A percentile compares a stretch with the other conserved stretches of the same genome.
Conservation (phyloP, 2,797 vertebrate species). For the Delichon dasypus region DNA sequence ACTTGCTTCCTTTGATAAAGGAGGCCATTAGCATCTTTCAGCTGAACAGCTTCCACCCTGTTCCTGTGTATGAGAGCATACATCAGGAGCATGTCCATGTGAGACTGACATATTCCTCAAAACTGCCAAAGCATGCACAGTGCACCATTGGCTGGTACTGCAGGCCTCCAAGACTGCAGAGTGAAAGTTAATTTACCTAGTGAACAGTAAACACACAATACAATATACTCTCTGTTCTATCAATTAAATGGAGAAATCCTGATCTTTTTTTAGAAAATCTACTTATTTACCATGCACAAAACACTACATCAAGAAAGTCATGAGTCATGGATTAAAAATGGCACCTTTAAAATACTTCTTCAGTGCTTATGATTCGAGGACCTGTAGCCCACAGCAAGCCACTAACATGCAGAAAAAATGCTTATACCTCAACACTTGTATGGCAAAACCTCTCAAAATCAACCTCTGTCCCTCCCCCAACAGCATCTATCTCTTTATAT, state of each 20-base stretch:
- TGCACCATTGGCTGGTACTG: not conserved
- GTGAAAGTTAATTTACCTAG: not conserved
- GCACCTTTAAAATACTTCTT: not conserved
- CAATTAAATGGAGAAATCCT: not conserved
- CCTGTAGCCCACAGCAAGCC: not conserved
- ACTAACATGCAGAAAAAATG: not conserved
- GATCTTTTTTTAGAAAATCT: not conserved
- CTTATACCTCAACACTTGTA: not conserved
- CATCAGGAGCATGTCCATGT: not conserved
- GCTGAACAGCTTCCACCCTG: constrained; percentile 33
- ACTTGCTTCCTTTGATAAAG: constrained; percentile 68
- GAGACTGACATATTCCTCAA: not conserved
- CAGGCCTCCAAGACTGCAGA: not conserved
- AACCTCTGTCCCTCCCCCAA: not conserved
- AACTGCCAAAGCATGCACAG: not conserved
- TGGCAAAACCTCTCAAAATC: not conserved
- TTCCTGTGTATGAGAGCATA: constrained; percentile 1
- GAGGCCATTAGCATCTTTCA: constrained; percentile 50
- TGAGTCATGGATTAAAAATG: not conserved
- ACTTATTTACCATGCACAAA: not conserved
- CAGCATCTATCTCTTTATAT: not conserved
- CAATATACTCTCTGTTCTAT: not conserved
- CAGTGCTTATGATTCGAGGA: not conserved
- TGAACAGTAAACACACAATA: not conserved
- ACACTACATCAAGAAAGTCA: accelerated